Percentiles rank a stretch among this genome's conserved stretches.
Evolutionary conservation across 2,113 vertebrate genomes (phyloP).

Genomic region (Vanacampus margaritifer): DNA sequence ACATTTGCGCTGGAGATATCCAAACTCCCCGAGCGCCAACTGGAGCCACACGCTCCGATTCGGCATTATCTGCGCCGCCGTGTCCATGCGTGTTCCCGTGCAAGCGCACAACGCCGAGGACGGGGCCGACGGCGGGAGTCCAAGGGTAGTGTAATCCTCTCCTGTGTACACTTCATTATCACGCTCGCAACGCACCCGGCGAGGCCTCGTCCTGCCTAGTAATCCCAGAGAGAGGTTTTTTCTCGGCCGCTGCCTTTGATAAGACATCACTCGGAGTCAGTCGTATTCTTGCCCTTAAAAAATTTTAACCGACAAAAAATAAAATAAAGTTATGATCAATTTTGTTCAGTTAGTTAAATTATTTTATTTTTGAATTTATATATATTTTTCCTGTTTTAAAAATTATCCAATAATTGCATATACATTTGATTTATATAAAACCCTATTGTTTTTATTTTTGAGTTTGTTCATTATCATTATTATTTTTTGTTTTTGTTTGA

Average conservation of each 20-base stretch:
- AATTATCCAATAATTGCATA: too few species aligned
- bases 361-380: too few species aligned
- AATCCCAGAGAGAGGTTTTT: slow-evolving; percentile 37
- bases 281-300: neutral
- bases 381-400: too few species aligned
- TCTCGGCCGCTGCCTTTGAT: neutral
- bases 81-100: slow-evolving; percentile 40
- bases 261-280: neutral
- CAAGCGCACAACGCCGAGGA: slow-evolving; percentile 49
- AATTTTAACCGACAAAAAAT: too few species aligned
- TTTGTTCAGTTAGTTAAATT: too few species aligned
- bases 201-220: slow-evolving; percentile 39
- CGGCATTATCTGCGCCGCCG: slow-evolving; percentile 41
- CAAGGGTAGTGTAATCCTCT: slow-evolving; percentile 58
- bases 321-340: too few species aligned
- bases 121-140: slow-evolving; percentile 53
- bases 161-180: slow-evolving; percentile 58
- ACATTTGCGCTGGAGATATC: slow-evolving; percentile 30
- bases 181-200: slow-evolving; percentile 42
- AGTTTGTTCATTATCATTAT: neutral
- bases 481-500: neutral
- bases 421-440: too few species aligned
- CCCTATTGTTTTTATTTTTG: neutral
- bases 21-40: slow-evolving; percentile 30
- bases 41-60: slow-evolving; percentile 39